Base-by-base conservation (phyloP, 2,113 vertebrate genomes). In the Morone chrysops region DNA sequence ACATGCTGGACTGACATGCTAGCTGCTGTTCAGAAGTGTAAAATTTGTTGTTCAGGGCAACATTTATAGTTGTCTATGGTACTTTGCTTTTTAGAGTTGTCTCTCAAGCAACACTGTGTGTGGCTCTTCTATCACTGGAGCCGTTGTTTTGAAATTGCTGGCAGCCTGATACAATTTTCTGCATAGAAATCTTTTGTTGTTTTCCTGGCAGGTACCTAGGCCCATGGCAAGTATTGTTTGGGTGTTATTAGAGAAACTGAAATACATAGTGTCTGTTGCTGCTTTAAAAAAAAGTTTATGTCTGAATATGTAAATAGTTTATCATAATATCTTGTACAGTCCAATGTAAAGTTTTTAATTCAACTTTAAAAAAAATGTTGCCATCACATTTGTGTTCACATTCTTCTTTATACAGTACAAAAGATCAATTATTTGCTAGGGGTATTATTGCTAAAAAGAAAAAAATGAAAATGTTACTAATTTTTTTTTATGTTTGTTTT, bases 291-390 rank as follows among this genome's bases (percentile, higher is more conserved):
- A 94, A 94, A 96, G 97, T 98, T 97, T 97, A 99, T 99, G 96
- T 99, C 96, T 97, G 97, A 99, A 98, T 97, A 98, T 99, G 98
- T 99, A 99, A 97, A 99, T 99, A 99, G 96, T 99, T 99, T 99
- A 99, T 99, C 97, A 94, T 96, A 98, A 97, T 97, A 97, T 96
- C 98, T 97, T 99, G 98, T 99, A 99, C 98, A 99, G 98, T 99
- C 96, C 98, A 97, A 97, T 99, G 98, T 99, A 99, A 99, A 99
- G 98, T 99, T 99, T 99, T 98, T 99, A 99, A 99, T 98, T 97
- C 97, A 99, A 97, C 96, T 96, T 96, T 95, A 95, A 94, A 93
- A 87, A 92, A 90, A 94, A 96, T 96, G 96, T 98, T 96, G 96
- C 96, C 97, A 97, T 99, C 96, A 97, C 96, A 96, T 97, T 96